A percentile compares a stretch with the other conserved stretches of the same genome.
phyloP scores from a whole-genome alignment of 2,113 vertebrate species.

The Mesoclemmys tuberculata region DNA sequence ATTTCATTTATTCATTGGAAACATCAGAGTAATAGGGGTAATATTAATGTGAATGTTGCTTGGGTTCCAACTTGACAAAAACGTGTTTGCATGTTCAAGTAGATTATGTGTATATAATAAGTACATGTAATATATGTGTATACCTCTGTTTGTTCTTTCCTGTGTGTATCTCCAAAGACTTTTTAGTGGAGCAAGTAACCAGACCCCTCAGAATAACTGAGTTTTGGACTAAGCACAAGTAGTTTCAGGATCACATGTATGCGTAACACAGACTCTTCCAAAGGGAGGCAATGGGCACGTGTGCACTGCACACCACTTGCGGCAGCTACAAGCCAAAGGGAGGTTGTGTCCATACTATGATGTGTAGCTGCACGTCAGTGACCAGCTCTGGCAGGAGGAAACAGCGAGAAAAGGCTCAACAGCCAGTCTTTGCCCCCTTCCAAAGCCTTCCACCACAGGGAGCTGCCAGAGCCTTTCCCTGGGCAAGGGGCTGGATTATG shows the following conservation, averaged over 20 bases:
- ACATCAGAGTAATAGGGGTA: neutral
- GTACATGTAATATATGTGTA: neutral
- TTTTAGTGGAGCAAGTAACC: neutral
- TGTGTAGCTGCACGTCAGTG: too few relatives aligned
- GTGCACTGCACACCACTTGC: too few relatives aligned
- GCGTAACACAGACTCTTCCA: too few relatives aligned
- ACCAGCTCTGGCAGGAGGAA: too few relatives aligned
- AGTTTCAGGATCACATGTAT: too few relatives aligned
- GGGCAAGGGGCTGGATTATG: neutral
- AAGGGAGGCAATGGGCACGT: too few relatives aligned
- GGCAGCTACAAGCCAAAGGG: too few relatives aligned
- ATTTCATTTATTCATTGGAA: neutral
- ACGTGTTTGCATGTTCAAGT: neutral
- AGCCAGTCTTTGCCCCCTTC: too few relatives aligned
- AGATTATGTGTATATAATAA: neutral
- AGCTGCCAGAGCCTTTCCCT: neutral
- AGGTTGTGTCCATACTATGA: too few relatives aligned
- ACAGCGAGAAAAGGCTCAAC: too few relatives aligned
- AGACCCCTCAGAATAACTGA: neutral
- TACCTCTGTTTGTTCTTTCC: neutral
- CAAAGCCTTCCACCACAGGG: too few relatives aligned
- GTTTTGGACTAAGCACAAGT: neutral
- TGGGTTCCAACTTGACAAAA: neutral
- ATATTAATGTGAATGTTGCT: neutral
- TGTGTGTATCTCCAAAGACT: neutral